Percentiles rank a stretch among this genome's conserved stretches.
phyloP scores from a whole-genome alignment of 37 sponge, comb jelly and placozoan species.

The Dysidea cf. avara region DNA sequence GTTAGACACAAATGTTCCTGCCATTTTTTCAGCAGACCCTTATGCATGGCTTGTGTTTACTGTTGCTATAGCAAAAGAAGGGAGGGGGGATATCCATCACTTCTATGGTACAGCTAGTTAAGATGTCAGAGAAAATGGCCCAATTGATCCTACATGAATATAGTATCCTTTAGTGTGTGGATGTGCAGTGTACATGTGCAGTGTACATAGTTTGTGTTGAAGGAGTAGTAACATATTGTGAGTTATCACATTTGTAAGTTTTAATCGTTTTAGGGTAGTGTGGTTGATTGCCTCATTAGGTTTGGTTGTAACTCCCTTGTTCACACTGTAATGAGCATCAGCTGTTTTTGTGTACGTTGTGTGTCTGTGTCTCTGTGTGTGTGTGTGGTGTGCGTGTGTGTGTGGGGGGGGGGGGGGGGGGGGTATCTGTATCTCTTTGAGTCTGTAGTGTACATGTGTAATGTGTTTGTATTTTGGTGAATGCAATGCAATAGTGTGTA shows the following conservation, averaged over 20 bases:
- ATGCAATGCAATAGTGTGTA: neutral
- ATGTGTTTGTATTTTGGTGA: neutral
- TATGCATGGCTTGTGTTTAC: neutral
- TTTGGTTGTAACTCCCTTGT: too few relatives aligned
- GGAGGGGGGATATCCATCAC: constrained; percentile 95
- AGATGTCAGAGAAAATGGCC: constrained; percentile 92
- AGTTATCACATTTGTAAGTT: too few relatives aligned
- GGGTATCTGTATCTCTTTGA: neutral
- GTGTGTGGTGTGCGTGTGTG: too few relatives aligned
- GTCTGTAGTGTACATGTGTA: neutral
- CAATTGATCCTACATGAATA: constrained; percentile 97
- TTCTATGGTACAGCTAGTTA: constrained; percentile 81
- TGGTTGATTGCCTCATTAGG: too few relatives aligned
- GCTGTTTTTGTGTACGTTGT: neutral
- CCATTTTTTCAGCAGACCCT: neutral
- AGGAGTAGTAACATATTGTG: too few relatives aligned
- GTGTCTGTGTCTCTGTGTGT: neutral
- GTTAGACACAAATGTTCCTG: constrained; percentile 3
- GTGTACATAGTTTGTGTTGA: too few relatives aligned
- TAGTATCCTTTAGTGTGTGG: constrained; percentile 71
- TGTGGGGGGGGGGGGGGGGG: neutral
- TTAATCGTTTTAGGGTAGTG: too few relatives aligned
- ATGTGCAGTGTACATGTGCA: too few relatives aligned
- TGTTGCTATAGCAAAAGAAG: constrained; percentile 71
- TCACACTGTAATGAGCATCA: too few relatives aligned